These are phyloP conservation scores for Ceramica pisi DNA, from an alignment of 2,888 invertebrate species.

Conservation along the genomic window DNA sequence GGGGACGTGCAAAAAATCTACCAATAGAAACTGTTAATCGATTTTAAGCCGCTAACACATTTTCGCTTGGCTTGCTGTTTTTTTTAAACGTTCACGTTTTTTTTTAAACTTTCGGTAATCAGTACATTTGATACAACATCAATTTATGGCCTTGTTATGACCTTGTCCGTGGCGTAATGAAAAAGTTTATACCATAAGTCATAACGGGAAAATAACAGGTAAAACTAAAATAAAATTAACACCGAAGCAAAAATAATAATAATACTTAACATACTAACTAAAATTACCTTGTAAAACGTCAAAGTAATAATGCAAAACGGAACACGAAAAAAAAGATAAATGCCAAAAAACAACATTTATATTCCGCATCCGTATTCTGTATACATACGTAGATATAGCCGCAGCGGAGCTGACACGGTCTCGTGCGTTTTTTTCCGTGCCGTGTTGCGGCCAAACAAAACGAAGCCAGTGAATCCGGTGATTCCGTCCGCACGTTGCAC, in stretches of 20 bases:
- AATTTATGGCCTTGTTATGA: neutral
- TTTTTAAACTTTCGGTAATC: constrained; percentile 28
- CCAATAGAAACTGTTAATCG: constrained; percentile 56
- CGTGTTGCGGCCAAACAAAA: constrained; percentile 71
- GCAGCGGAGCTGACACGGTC: constrained; percentile 53
- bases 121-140: neutral
- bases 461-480: constrained; percentile 63
- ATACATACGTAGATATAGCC: constrained; percentile 17
- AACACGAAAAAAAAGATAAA: constrained; percentile 19
- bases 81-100: constrained; percentile 26
- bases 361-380: constrained; percentile 52
- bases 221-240: neutral
- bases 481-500: constrained; percentile 61
- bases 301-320: constrained; percentile 32
- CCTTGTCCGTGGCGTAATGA: neutral
- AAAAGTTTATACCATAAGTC: neutral
- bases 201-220: neutral
- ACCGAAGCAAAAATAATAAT: neutral
- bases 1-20: constrained; percentile 56
- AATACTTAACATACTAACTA: neutral
- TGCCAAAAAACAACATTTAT: constrained; percentile 46
- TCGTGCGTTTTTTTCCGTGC: constrained; percentile 58
- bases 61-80: constrained; percentile 39
- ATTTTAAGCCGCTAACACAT: constrained; percentile 57
- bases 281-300: constrained; percentile 18